phyloP scores from a whole-genome alignment of 2,113 vertebrate species.

The Camelus dromedarius region DNA sequence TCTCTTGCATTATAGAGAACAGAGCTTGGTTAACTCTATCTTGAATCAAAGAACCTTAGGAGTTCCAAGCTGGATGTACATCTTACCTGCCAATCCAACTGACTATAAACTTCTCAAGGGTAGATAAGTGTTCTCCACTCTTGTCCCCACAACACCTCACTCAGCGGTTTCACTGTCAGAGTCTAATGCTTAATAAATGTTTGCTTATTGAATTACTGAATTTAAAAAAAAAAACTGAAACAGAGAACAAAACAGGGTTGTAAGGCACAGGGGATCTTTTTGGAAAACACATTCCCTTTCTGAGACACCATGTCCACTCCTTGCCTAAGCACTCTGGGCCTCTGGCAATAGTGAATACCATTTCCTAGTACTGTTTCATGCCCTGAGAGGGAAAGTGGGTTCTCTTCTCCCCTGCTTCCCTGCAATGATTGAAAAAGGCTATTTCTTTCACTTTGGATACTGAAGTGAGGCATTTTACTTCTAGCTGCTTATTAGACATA shows the following conservation, averaged over 20 bases:
- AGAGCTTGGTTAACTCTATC: neutral
- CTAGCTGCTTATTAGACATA: slow-evolving; percentile 6
- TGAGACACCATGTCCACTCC: neutral
- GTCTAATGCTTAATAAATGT: neutral
- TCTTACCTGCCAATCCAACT: neutral
- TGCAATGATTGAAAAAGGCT: neutral
- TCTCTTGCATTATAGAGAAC: neutral
- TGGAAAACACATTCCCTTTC: neutral
- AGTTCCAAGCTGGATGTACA: neutral
- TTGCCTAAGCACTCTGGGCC: neutral
- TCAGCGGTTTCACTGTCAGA: neutral
- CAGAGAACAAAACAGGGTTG: neutral
- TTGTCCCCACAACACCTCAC: neutral
- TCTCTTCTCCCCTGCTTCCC: neutral
- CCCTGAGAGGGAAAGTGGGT: neutral
- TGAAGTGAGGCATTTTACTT: neutral
- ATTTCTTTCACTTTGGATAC: slow-evolving; percentile 13
- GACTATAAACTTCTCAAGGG: neutral
- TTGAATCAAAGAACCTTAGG: neutral
- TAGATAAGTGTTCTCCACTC: neutral
- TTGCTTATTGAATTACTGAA: slow-evolving; percentile 32
- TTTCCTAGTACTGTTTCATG: neutral
- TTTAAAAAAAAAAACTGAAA: slow-evolving; percentile 7
- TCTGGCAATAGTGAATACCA: neutral
- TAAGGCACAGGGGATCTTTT: neutral